A percentile compares a stretch with the other conserved stretches of the same genome.
Evolutionary conservation across 2,113 vertebrate species (phyloP).

Genomic region (Malurus elegans): DNA sequence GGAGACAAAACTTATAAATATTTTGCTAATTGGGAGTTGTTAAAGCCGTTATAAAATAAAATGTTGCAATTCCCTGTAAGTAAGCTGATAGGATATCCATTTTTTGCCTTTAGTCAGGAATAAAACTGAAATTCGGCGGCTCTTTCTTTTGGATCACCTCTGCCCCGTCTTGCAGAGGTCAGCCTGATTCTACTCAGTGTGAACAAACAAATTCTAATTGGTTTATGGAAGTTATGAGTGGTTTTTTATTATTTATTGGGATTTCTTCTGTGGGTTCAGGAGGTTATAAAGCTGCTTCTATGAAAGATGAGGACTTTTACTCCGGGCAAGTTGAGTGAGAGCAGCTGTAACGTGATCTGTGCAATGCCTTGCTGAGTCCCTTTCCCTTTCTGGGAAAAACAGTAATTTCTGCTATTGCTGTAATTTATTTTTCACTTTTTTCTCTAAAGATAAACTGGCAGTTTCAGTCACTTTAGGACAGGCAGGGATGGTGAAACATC

Average conservation of each 20-base stretch:
- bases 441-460: slow-evolving; percentile 20
- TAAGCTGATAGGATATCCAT: neutral
- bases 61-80: neutral
- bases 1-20: neutral
- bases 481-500: neutral
- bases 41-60: neutral
- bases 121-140: neutral
- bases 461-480: neutral
- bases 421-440: slow-evolving; percentile 29
- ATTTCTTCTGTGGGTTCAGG: neutral
- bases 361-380: neutral
- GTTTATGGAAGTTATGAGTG: slow-evolving; percentile 18
- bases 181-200: neutral
- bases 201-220: slow-evolving; percentile 24
- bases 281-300: neutral
- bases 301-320: slow-evolving; percentile 35
- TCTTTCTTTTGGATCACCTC: neutral
- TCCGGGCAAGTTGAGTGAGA: neutral
- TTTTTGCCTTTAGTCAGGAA: neutral
- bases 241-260: neutral
- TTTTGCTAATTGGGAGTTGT: neutral
- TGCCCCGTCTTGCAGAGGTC: neutral
- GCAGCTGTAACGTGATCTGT: neutral
- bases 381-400: slow-evolving; percentile 11
- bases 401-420: slow-evolving; percentile 12